Percentiles rank a stretch among this genome's conserved stretches.
Evolutionary conservation across 2,113 vertebrate genomes (phyloP).

Genomic region (Platichthys flesus): DNA sequence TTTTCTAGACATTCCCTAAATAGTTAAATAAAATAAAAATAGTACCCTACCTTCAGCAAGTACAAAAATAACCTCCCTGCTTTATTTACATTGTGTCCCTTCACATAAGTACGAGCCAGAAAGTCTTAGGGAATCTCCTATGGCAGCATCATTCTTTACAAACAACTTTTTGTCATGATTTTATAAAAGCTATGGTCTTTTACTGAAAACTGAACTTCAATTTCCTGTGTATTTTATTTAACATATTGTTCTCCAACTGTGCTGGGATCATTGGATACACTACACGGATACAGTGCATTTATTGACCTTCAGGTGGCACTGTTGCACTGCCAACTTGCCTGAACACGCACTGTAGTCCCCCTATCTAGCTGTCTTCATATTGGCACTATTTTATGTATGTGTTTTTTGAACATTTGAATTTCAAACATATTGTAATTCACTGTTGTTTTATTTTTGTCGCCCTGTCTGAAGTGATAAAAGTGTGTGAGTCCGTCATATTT

Average conservation of each 20-base stretch:
- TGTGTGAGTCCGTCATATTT: background rate
- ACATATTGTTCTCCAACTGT: background rate
- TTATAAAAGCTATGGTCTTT: background rate
- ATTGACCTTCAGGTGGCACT: slow-evolving; percentile 42
- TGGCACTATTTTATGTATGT: background rate
- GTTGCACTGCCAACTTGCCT: slow-evolving; percentile 7
- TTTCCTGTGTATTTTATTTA: background rate
- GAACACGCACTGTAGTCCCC: background rate
- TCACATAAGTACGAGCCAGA: background rate
- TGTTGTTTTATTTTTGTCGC: slow-evolving; percentile 46
- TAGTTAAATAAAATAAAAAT: background rate
- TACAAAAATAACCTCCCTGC: background rate
- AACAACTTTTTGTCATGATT: background rate
- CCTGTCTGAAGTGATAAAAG: slow-evolving; percentile 31
- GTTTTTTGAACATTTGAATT: slow-evolving; percentile 43
- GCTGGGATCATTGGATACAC: background rate
- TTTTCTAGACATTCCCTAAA: background rate
- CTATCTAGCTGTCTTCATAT: background rate
- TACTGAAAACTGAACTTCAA: background rate
- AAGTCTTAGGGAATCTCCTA: background rate
- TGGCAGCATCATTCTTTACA: background rate
- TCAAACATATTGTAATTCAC: slow-evolving; percentile 59
- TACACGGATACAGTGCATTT: background rate
- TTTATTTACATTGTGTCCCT: background rate
- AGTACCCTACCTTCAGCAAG: background rate